Evolutionary conservation across 1,140 invertebrate species (phyloP), one percentile per base, ranked within the genome.

Genomic region (Chironomus tepperi): DNA sequence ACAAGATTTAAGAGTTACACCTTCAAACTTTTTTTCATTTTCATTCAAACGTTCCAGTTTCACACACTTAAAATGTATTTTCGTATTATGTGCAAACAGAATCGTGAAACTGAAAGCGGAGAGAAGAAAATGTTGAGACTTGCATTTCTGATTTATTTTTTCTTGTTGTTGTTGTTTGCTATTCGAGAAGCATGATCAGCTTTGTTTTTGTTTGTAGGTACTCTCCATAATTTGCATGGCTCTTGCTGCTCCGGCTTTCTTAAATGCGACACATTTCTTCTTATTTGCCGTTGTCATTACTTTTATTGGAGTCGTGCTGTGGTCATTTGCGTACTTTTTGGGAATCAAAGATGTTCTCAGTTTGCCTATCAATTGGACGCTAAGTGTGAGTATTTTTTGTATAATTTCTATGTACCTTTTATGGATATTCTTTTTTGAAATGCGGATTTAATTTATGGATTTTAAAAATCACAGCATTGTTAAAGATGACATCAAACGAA

Each of bases 151-250:
- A 34, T 34, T n/a, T n/a, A n/a, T n/a, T n/a, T n/a, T n/a, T 34
- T 34, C 24, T 34, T 34, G 5, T 34, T 34, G 24, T 34, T 34
- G 24, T 34, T 34, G 24, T 34, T 34, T 34, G 24, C 5, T 34
- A 34, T 34, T 34, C 24, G 24, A 34, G 24, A 34, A 34, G 24
- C 24, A 34, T 34, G 24, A 34, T 34, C 5, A 34, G 5, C 15
- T 3, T 57, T 12, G 12, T 75, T 77, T 78, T 79, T 78, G 79
- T 79, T 88, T 88, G 74, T 87, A 95, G 93, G 77, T 89, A n/a
- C 78, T 94, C 72, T 93, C 91, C 67, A 92, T 95, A 73, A 86
- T 95, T 77, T 93, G 91, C 77, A 92, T 93, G 89, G 86, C 88
- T 3, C 86, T 88, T 65, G 90, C 88, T 0, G 89, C 91, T 0